These are phyloP conservation scores for Nibea coibor DNA, from an alignment of 2,113 vertebrate species.

Conservation along the genomic window DNA sequence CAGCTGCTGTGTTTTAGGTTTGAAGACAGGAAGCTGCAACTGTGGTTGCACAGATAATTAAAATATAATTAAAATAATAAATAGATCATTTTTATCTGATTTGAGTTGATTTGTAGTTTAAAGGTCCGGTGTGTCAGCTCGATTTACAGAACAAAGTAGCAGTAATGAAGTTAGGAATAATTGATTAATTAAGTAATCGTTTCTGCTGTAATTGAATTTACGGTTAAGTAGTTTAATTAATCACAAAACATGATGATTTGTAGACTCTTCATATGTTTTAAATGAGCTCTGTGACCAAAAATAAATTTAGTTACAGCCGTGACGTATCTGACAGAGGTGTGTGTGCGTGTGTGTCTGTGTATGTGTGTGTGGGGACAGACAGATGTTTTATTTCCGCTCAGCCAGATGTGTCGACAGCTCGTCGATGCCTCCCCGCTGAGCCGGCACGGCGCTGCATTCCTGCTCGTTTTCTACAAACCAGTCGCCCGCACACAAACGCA, in stretches of 20 bases:
- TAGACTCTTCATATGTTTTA: too few species aligned
- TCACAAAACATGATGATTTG: too few species aligned
- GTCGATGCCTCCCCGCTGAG: constrained; percentile 10
- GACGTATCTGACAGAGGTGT: neutral
- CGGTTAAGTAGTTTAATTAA: too few species aligned
- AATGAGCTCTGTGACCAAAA: neutral
- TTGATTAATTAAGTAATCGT: too few species aligned
- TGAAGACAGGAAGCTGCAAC: neutral
- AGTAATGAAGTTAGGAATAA: too few species aligned
- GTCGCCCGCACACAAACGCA: neutral
- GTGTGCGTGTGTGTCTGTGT: neutral
- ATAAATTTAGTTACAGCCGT: neutral
- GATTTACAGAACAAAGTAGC: too few species aligned
- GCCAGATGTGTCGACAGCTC: constrained; percentile 20
- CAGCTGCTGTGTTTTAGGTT: neutral
- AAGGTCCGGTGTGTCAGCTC: too few species aligned
- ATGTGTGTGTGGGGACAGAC: too few species aligned
- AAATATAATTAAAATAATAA: too few species aligned
- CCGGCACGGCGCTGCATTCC: neutral
- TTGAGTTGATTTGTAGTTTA: neutral
- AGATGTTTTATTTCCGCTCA: neutral
- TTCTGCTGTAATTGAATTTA: too few species aligned
- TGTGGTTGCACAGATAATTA: too few species aligned
- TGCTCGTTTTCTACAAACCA: neutral
- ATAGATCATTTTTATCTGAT: too few species aligned